Evolutionary conservation across 2,113 vertebrate species (phyloP).

Genomic region (Meleagris gallopavo): DNA sequence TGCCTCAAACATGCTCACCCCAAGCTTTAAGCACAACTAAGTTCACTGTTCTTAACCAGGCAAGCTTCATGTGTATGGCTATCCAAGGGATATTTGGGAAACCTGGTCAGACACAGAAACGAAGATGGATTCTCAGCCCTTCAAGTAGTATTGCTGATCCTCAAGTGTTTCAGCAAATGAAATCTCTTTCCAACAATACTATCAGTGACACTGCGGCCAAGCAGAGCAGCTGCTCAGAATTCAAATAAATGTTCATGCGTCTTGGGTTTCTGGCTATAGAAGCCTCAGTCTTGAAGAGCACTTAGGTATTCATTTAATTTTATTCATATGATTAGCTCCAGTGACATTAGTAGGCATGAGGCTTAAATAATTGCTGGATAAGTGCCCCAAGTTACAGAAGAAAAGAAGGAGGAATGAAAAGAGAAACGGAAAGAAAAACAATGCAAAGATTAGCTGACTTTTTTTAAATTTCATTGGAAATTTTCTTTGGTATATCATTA

Average conservation of each 20-base stretch:
- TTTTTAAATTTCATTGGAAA: not conserved
- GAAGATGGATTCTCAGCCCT: not conserved
- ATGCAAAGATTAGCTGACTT: conserved; percentile 5
- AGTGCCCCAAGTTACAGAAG: not conserved
- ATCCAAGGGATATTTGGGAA: not conserved
- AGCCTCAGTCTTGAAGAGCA: not conserved
- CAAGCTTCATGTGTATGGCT: not conserved
- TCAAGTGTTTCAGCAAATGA: not conserved
- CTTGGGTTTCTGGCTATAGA: not conserved
- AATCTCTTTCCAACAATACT: not conserved
- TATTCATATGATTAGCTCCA: conserved; percentile 6
- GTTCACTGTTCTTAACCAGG: not conserved
- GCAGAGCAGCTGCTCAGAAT: not conserved
- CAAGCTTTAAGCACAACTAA: not conserved
- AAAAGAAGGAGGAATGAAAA: not conserved
- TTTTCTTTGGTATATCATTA: conserved; percentile 28
- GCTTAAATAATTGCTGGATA: conserved; percentile 42
- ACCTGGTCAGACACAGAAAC: not conserved
- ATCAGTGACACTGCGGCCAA: not conserved
- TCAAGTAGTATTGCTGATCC: not conserved
- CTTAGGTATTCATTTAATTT: conserved; percentile 15
- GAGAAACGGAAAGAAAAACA: conserved; percentile 17
- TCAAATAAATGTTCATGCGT: not conserved
- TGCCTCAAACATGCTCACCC: not conserved
- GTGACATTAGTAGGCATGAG: conserved; percentile 28